Conservation (phyloP, 2,113 vertebrate species). For the Peromyscus maniculatus region DNA sequence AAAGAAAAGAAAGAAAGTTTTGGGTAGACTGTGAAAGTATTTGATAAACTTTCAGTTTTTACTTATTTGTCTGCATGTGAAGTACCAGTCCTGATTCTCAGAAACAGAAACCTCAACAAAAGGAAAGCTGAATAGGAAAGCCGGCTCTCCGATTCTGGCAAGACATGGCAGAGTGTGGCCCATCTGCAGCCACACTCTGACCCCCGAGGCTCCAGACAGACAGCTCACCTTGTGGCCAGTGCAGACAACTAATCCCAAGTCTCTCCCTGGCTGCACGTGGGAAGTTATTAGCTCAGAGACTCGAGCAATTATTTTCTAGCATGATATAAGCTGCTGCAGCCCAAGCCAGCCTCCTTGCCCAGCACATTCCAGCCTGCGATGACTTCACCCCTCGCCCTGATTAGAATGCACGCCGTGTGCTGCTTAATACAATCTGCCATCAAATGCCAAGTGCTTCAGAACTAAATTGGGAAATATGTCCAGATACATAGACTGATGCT, state of each 20-base stretch:
- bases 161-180: background rate
- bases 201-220: conserved; percentile 64
- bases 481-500: conserved; percentile 2
- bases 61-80: conserved; percentile 10
- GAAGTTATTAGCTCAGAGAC: conserved; percentile 83
- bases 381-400: conserved; percentile 85
- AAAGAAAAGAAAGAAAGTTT: conserved; percentile 1
- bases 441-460: conserved; percentile 73
- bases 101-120: background rate
- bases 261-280: conserved; percentile 73
- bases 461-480: conserved; percentile 70
- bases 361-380: conserved; percentile 82
- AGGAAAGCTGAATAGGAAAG: background rate
- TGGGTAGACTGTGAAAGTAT: conserved; percentile 28
- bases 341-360: conserved; percentile 85
- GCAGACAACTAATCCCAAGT: conserved; percentile 75
- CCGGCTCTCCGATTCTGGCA: background rate
- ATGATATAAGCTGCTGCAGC: conserved; percentile 90
- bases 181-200: background rate
- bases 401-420: conserved; percentile 81
- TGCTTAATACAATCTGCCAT: conserved; percentile 80
- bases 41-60: conserved; percentile 16
- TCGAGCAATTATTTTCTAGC: conserved; percentile 84
- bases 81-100: background rate
- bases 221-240: conserved; percentile 49